Conservation (phyloP, 2,888 invertebrate species). For the Harpalus rufipes region DNA sequence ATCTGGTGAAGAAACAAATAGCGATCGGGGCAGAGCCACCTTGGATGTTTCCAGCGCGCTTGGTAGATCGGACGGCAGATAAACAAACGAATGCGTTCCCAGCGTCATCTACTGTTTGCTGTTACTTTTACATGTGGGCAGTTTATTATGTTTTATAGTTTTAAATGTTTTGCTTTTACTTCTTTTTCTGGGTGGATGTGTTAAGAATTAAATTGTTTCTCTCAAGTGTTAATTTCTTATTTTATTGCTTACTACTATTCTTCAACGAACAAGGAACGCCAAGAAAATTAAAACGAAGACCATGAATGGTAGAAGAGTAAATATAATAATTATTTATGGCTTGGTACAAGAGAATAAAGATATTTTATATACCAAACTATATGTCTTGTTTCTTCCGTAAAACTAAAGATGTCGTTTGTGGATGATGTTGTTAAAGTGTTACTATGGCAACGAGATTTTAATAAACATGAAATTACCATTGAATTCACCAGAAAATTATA, state of each 20-base stretch:
- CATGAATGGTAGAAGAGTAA: no score
- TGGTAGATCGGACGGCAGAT: constrained; percentile 45
- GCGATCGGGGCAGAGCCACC: constrained; percentile 71
- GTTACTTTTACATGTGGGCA: constrained; percentile 49
- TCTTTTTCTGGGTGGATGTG: constrained; percentile 52
- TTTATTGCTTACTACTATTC: not conserved
- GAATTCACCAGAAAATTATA: no score
- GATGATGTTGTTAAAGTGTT: no score
- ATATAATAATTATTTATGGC: no score
- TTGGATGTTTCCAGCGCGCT: constrained; percentile 39
- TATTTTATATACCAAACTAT: no score
- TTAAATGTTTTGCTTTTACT: constrained; percentile 52
- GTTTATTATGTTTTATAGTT: constrained; percentile 54
- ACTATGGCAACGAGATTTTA: no score
- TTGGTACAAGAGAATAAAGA: no score
- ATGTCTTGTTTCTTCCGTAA: no score
- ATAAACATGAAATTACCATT: no score
- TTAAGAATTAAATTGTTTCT: constrained; percentile 54
- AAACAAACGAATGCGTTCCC: constrained; percentile 45
- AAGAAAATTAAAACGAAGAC: no score
- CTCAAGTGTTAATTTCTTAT: constrained; percentile 41
- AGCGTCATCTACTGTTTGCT: constrained; percentile 51
- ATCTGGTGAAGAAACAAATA: constrained; percentile 75
- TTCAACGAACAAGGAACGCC: no score
- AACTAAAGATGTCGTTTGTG: no score